phyloP scores from a whole-genome alignment of 1,140 invertebrate genomes.

The Zaprionus lachaisei region DNA sequence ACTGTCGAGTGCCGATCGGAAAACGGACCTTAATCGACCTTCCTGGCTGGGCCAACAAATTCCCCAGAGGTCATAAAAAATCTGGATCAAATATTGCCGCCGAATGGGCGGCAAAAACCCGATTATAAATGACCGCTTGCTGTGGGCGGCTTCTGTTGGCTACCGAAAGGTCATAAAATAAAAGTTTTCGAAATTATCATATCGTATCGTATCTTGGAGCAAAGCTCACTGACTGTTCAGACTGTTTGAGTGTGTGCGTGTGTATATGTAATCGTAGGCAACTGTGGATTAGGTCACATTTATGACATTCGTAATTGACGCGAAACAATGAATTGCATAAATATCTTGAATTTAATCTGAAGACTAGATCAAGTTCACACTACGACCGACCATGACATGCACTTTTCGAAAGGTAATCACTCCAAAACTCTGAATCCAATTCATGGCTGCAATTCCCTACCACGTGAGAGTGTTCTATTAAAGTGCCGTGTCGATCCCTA shows the following conservation, averaged over 20 bases:
- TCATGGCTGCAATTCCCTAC: not conserved
- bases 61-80: not conserved
- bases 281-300: conserved; percentile 12
- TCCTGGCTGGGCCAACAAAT: not conserved
- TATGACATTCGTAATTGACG: conserved; percentile 17
- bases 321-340: conserved; percentile 27
- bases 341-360: conserved; percentile 27
- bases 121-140: not conserved
- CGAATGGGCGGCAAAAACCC: not conserved
- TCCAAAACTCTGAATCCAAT: conserved; percentile 2
- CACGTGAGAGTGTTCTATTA: not conserved
- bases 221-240: not conserved
- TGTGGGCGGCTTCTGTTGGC: not conserved
- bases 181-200: not conserved
- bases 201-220: conserved; percentile 2
- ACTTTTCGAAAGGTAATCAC: conserved; percentile 3
- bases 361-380: conserved; percentile 17
- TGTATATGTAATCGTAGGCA: not conserved
- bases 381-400: conserved; percentile 20
- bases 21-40: conserved; percentile 1
- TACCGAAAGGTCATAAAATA: conserved; percentile 3
- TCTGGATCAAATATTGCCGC: conserved; percentile 22
- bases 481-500: not conserved
- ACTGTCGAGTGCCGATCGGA: not conserved
- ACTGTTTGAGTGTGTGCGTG: not conserved